A percentile compares a stretch with the other conserved stretches of the same genome.
phyloP scores from a whole-genome alignment of 2,113 vertebrate species.

The Salvelinus namaycush region DNA sequence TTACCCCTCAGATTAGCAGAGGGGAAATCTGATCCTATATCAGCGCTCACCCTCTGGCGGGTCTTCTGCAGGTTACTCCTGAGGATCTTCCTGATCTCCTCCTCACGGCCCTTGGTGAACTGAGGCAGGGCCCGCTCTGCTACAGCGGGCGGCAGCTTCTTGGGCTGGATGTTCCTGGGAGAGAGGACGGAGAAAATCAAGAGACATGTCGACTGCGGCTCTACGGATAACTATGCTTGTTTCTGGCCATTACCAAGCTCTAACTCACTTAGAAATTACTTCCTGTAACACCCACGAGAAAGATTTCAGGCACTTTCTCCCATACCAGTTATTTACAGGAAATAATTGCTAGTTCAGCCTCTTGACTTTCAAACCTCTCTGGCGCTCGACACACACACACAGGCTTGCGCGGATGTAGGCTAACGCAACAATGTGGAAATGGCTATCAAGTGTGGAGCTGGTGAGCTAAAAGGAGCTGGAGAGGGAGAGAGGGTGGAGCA shows the following conservation, averaged over 20 bases:
- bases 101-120: slow-evolving; percentile 89
- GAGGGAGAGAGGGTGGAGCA: not conserved
- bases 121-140: slow-evolving; percentile 81
- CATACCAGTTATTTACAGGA: no score
- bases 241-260: no score
- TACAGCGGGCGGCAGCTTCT: slow-evolving; percentile 60
- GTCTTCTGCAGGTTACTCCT: slow-evolving; percentile 93
- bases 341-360: no score
- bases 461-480: no score
- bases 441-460: not conserved
- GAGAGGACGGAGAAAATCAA: not conserved
- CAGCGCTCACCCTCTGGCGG: slow-evolving; percentile 83
- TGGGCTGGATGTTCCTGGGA: slow-evolving; percentile 90
- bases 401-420: not conserved
- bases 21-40: no score
- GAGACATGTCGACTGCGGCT: no score
- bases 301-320: not conserved
- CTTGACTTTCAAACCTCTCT: no score
- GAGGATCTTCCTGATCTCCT: slow-evolving; percentile 96
- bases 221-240: no score
- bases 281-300: no score
- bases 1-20: no score
- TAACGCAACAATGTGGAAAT: not conserved
- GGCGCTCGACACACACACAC: no score
- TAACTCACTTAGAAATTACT: no score